Conservation (phyloP, 2,797 vertebrate species). For the Urosaurus nigricauda region DNA sequence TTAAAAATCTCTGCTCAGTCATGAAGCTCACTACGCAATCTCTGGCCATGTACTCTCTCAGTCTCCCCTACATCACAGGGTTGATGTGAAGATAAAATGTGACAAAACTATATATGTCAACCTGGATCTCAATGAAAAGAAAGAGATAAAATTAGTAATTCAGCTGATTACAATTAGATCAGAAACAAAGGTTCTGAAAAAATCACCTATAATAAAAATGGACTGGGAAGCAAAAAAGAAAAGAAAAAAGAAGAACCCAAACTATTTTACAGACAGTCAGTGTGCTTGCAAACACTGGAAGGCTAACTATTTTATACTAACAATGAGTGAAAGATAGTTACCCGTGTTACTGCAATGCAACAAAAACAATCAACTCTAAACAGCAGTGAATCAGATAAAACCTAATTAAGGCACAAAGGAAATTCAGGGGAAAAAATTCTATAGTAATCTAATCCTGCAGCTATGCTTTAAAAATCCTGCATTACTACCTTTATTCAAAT, state of each 20-base stretch:
- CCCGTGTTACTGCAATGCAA: constrained; percentile 47
- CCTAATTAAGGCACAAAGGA: constrained; percentile 78
- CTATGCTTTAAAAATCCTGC: not conserved
- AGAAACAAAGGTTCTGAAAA: not conserved
- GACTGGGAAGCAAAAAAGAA: constrained; percentile 33
- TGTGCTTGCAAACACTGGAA: constrained; percentile 45
- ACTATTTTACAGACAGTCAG: constrained; percentile 49
- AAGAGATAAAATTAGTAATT: not conserved
- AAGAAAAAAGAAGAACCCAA: not conserved
- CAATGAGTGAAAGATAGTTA: constrained; percentile 39
- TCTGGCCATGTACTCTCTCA: too few species aligned
- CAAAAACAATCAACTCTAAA: constrained; percentile 73
- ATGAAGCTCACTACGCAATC: too few species aligned
- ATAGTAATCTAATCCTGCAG: constrained; percentile 61
- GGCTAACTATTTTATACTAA: constrained; percentile 31
- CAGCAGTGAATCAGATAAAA: constrained; percentile 80
- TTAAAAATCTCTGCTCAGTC: too few species aligned
- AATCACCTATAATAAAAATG: constrained; percentile 27
- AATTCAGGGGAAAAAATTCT: constrained; percentile 79
- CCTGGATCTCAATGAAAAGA: not conserved
- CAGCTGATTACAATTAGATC: not conserved
- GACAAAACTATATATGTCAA: not conserved
- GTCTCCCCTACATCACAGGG: too few species aligned
- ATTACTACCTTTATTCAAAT: not conserved
- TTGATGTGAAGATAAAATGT: not conserved